Evolutionary conservation across 2,888 invertebrate species (phyloP), one percentile per base, ranked within the genome.

Genomic region (Alviniconcha strummeri): DNA sequence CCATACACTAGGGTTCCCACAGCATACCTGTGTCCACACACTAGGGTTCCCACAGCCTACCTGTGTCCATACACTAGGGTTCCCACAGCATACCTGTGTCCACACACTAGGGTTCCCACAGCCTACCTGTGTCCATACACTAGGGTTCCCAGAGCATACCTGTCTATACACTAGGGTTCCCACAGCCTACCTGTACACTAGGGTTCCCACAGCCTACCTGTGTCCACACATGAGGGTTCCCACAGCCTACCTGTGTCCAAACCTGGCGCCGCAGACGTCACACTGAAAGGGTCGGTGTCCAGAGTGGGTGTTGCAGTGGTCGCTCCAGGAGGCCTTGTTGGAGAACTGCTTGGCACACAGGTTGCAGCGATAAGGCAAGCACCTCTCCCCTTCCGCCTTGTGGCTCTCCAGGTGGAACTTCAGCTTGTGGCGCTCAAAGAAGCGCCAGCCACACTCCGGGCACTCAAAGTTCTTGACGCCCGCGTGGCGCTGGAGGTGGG

Each of bases 231-330:
- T 3, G 0, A 36, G 36, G 36, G 36, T 36, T 36, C 36, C 36
- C 36, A 36, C 36, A 36, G 36, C 36, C 36, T 56, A 82, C 82
- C 82, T 82, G 57, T 88, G 88, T 15, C 83, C 74, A 77, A 88
- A 88, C 2, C 72, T 81, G 13, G 87, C 83, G 17, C 76, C 76
- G 67, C 90, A 90, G 4, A 74, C n/a, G 13, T 82, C 55, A 81
- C 90, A 90, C 76, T 81, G 81, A 81, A 84, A 88, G 0, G 89
- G 89, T 55, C 84, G 84, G n/a, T 82, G 76, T 4, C 90, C 90
- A 9, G 87, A 87, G 81, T 90, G 90, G 52, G 83, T 87, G 83
- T 89, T 90, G 83, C 85, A 84, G 75, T 90, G 90, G 80, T 90
- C 89, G 11, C 64, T 75, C 84, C 87, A 84, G 5, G 84, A 77